Base-by-base conservation (phyloP, 2,888 invertebrate genomes). In the Electrophaes corylata region DNA sequence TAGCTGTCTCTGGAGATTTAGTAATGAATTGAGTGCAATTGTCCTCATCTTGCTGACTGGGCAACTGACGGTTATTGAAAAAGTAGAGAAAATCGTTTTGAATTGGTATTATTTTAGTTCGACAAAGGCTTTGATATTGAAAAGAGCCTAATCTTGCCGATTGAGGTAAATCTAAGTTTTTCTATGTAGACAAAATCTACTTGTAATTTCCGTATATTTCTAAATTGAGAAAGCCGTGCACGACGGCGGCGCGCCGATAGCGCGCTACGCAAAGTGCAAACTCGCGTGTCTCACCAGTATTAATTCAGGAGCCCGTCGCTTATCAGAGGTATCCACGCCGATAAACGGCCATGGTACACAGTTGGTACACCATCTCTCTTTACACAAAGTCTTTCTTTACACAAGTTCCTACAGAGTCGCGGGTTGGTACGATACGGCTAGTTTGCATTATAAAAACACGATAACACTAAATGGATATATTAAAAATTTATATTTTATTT, bases 211-310 rank as follows among this genome's bases (percentile, higher is more conserved):
- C 41, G 41, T 49, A 40, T 40, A 29, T 31, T 40, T 5, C 4
- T 16, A 11, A 40, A 40, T 40, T 3, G 12, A 23, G 41, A 6
- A 6, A 16, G 23, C 26, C 43, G 26, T 26, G 26, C 14, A 8
- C 14, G 23, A 10, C 29, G 19, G 11, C 1, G 16, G 11, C 39
- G 41, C 52, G 16, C 40, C 57, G 72, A 69, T 72, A 70, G 62
- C 65, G 63, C 56, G 65, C 68, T 65, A 62, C 64, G 62, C 69
- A 69, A 71, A 77, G 79, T 79, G 78, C 81, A 78, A 78, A 83
- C 73, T 86, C 81, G 85, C 84, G 81, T 88, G 88, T 77, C 72
- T 66, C 72, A 69, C 66, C 66, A 71, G 76, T 83, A 83, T 84
- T 84, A 84, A 85, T 86, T 80, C 78, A 78, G 71, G 67, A 72